These are phyloP conservation scores for Spheniscus mendiculus DNA, from an alignment of 2,113 vertebrate species.

Conservation along the genomic window DNA sequence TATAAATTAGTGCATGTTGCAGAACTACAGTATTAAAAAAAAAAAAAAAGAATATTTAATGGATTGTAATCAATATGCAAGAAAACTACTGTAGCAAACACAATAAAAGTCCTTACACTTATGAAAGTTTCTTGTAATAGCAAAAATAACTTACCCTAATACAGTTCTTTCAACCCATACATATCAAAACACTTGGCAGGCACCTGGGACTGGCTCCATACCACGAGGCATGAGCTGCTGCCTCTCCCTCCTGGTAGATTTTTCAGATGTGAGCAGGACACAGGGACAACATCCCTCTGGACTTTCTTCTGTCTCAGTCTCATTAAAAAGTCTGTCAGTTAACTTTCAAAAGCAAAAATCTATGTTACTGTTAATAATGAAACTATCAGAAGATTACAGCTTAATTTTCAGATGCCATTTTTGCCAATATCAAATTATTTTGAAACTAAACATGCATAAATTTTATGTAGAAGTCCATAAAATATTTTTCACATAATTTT, in stretches of 20 bases:
- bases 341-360: background rate
- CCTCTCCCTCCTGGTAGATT: constrained; percentile 26
- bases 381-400: constrained; percentile 19
- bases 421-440: background rate
- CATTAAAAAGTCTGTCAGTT: constrained; percentile 44
- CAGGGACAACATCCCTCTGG: background rate
- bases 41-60: background rate
- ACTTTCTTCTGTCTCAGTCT: background rate
- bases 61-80: constrained; percentile 28
- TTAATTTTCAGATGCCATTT: constrained; percentile 29
- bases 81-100: constrained; percentile 20
- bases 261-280: constrained; percentile 51
- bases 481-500: background rate
- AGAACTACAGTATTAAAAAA: background rate
- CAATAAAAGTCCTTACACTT: constrained; percentile 13
- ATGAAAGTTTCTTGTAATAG: background rate
- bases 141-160: background rate
- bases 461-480: background rate
- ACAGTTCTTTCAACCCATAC: background rate
- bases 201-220: background rate
- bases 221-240: constrained; percentile 34
- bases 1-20: constrained; percentile 36
- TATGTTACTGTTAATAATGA: background rate
- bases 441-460: background rate
- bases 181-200: constrained; percentile 32